These are phyloP conservation scores for Lepus timidus DNA, from an alignment of 2,113 vertebrate genomes.

Conservation along the genomic window DNA sequence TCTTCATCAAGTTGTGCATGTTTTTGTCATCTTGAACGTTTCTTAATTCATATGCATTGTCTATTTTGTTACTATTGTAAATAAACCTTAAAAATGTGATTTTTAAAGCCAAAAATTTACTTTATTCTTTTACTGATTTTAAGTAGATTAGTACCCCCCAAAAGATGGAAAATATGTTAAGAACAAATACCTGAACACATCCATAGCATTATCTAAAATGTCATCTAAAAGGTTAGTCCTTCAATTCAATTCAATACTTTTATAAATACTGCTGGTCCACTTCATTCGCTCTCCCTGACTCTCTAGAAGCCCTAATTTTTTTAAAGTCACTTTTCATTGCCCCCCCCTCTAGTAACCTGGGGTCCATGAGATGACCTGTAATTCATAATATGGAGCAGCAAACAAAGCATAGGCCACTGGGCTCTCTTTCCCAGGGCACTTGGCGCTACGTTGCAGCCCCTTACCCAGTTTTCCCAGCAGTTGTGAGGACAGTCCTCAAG, in stretches of 20 bases:
- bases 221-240: conserved; percentile 83
- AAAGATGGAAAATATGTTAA: conserved; percentile 82
- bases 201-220: conserved; percentile 85
- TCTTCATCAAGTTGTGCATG: conserved; percentile 29
- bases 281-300: conserved; percentile 60
- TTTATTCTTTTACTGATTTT: conserved; percentile 81
- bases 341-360: not conserved
- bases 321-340: conserved; percentile 49
- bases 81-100: conserved; percentile 64
- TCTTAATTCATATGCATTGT: conserved; percentile 64
- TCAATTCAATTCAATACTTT: conserved; percentile 81
- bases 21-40: not conserved
- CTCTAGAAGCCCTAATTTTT: conserved; percentile 35
- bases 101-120: conserved; percentile 78
- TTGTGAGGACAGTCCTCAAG: not conserved
- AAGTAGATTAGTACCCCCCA: conserved; percentile 80
- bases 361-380: conserved; percentile 19
- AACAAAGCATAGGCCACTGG: not conserved
- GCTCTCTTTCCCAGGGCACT: not conserved
- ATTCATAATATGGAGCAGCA: not conserved
- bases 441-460: not conserved
- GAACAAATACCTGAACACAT: conserved; percentile 82
- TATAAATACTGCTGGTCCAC: conserved; percentile 74
- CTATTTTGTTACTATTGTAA: conserved; percentile 77
- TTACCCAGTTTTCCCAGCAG: not conserved